Conservation (phyloP, 1,140 invertebrate species). For the Atta cephalotes region DNA sequence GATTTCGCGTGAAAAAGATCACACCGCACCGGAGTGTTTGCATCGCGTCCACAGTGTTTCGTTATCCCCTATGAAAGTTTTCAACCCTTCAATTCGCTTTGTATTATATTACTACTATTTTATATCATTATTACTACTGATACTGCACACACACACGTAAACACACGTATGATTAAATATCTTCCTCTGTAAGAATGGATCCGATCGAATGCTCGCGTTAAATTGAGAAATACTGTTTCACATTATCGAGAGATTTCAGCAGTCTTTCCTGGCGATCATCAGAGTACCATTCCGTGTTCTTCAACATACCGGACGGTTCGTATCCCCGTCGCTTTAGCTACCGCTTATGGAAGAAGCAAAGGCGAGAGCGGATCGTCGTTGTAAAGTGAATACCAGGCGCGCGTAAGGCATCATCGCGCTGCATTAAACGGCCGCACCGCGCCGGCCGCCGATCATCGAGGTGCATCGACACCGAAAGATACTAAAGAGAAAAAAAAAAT, state of each 20-base stretch:
- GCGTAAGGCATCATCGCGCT: conserved; percentile 34
- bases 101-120: neutral
- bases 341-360: neutral
- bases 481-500: neutral
- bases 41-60: neutral
- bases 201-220: neutral
- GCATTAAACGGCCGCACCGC: conserved; percentile 27
- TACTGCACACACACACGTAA: neutral
- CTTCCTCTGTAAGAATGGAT: neutral
- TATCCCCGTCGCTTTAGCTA: conserved; percentile 23
- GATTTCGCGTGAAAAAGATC: conserved; percentile 43
- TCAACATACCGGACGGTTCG: neutral
- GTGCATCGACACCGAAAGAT: conserved; percentile 49
- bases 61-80: neutral
- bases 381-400: neutral
- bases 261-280: neutral
- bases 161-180: neutral
- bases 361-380: conserved; percentile 34
- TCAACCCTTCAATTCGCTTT: neutral
- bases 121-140: too few species aligned
- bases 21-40: conserved; percentile 1
- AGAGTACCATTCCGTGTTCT: conserved; percentile 40
- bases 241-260: conserved; percentile 22
- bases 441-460: conserved; percentile 31
- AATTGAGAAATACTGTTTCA: conserved; percentile 29